Evolutionary conservation across 2,888 invertebrate genomes (phyloP), one percentile per base, ranked within the genome.

Genomic region (Ctenicera cuprea): DNA sequence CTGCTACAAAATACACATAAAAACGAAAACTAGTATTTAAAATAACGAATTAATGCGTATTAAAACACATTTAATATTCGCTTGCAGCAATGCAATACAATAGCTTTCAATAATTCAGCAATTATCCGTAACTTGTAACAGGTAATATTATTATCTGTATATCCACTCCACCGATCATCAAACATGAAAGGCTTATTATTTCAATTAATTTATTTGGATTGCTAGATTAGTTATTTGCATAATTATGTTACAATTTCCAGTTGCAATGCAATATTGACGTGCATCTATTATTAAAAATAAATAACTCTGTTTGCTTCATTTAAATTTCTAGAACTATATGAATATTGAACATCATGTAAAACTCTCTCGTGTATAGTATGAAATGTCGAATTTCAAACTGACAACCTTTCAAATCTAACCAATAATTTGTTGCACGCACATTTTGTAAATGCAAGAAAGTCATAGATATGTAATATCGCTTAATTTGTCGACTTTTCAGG

Each of bases 101-200:
- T n/a, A 26, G 26, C 5, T 26, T 26, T 26, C 2, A 26, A 26
- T 26, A 26, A 26, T 26, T 26, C 5, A n/a, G 26, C 2, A 26
- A 26, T 26, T 26, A 26, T 3, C 26, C 5, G 5, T n/a, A n/a
- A n/a, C n/a, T n/a, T 26, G 26, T 26, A 26, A 26, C 26, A 3
- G 26, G 26, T 3, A 26, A 2, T 16, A 18, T 18, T 20, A 20
- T 37, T 57, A 37, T 37, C 57, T 38, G 20, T 8, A 33, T 57
- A 16, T 57, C 37, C 26, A 20, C 57, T 57, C 9, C 11, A 16
- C 16, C 16, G 37, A 18, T 57, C 57, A 37, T 2, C 16, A 9
- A 57, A 57, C 57, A 38, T 37, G 57, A 38, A 26, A 38, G 11
- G 38, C 16, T 57, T 57, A 57, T 57, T 57, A 57, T 57, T 33